Evolutionary conservation across 2,797 vertebrate species (phyloP), one percentile per base, ranked within the genome.

Genomic region (Apogon talboti): DNA sequence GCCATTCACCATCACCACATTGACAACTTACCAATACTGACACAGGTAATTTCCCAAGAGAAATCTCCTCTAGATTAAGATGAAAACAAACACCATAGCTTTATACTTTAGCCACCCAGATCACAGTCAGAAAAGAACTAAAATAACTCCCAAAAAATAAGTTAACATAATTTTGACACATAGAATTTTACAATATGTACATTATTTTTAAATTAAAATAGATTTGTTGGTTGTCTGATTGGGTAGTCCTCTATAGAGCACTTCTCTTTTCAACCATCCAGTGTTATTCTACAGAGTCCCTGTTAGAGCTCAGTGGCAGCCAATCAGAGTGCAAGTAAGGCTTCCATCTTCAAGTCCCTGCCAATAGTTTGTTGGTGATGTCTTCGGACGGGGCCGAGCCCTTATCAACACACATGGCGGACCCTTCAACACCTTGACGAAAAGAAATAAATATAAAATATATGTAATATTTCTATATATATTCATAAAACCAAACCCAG

Each of bases 131-230:
- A 81, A 83, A 89, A 83, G 73, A 85, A 90, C 48, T 61, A 74
- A 91, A 90, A 79, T 63, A 85, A 87, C 81, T 71, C 81, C 65
- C 48, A 81, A 89, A 92, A 94, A 93, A 94, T 94, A 94, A 95
- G 90, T 94, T 94, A 95, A 94, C 92, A 92, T 91, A 90, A 92
- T 89, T 91, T 66, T 78, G 91, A 94, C 93, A 92, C 90, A 87
- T 90, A 93, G 68, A 93, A 92, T 92, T 95, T 92, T 94, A 94
- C 93, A 95, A 90, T 94, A 95, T 94, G 84, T 94, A 95, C 93
- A 95, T 78, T 92, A 73, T 85, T 85, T 89, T 90, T 92, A 94
- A 91, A 92, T 94, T 94, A 94, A 95, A 95, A 94, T 94, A 94
- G 85, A 93, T 91, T 93, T 91, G 91, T 89, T 85, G 69, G 88